Evolutionary conservation across 2,113 vertebrate species (phyloP), one percentile per base, ranked within the genome.

Genomic region (Albula glossodonta): DNA sequence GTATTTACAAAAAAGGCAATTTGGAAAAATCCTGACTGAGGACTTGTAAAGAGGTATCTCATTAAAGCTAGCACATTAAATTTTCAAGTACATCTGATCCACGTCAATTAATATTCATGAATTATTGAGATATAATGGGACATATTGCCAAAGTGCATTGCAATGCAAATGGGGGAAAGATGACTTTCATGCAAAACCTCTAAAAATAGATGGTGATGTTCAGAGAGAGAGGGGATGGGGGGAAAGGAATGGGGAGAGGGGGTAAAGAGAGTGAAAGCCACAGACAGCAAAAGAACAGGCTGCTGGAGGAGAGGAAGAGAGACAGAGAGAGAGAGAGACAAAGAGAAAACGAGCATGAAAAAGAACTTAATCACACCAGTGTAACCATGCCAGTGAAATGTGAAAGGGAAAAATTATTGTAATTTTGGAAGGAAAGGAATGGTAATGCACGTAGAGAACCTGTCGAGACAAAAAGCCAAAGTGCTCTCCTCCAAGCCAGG

Each of bases 31-130:
- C 56, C 12, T 83, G 80, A 49, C 66, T 81, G 70, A 84, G 60
- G 57, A 85, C 49, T n/a, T 25, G 80, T 82, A 51, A 74, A 74
- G 51, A 85, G 85, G n/a, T 86, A 87, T 80, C 85, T 88, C 82
- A 83, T 88, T 84, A 90, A 86, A 87, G 82, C 57, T 80, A 77
- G 6, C 82, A 79, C 89, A 87, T 90, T 25, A 87, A 86, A 86
- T 86, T 90, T 88, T 87, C 82, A 88, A 83, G 83, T 50, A 86
- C 82, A 88, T 87, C 82, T 90, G 86, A 90, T 90, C 85, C 85
- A 56, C 74, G 49, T 87, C 84, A 88, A 90, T 90, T 90, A 90
- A 88, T 87, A 87, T 88, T 88, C 87, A 90, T 88, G 84, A 88
- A 90, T 88, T 88, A 90, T 90, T 90, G 87, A 90, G 86, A 85